Conservation (phyloP, 2,113 vertebrate species). For the Sinocyclocheilus anshuiensis region DNA sequence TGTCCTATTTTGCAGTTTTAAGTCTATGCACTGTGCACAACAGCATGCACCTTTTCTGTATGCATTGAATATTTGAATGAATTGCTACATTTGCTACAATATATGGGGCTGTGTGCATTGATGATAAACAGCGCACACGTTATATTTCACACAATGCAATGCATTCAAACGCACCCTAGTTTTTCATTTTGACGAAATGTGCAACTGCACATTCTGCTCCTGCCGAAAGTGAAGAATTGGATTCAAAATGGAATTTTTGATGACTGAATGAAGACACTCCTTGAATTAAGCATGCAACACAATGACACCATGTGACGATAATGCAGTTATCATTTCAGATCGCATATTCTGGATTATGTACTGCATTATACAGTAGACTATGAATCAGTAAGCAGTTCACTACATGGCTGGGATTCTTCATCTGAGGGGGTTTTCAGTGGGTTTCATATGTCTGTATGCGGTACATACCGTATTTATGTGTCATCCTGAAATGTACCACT, state of each 20-base stretch:
- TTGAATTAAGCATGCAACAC: slow-evolving; percentile 22
- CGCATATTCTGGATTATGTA: neutral
- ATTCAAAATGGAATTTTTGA: neutral
- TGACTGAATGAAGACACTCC: neutral
- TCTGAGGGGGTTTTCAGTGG: neutral
- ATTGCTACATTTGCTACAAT: neutral
- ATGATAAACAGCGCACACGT: neutral
- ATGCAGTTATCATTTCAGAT: neutral
- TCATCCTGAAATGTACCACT: slow-evolving; percentile 38
- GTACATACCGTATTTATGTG: neutral
- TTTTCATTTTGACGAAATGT: neutral
- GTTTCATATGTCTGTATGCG: neutral
- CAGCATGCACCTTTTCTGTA: neutral
- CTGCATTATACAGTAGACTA: neutral
- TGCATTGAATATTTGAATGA: neutral
- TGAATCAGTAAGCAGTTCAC: neutral
- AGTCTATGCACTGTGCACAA: neutral
- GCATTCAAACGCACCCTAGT: neutral
- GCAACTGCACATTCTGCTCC: neutral
- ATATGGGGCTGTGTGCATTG: neutral
- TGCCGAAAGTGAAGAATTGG: neutral
- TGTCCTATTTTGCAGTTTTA: neutral
- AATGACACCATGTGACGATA: neutral
- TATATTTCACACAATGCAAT: neutral
- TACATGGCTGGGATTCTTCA: neutral